Conservation (phyloP, 2,113 vertebrate genomes). For the Callipepla californica region DNA sequence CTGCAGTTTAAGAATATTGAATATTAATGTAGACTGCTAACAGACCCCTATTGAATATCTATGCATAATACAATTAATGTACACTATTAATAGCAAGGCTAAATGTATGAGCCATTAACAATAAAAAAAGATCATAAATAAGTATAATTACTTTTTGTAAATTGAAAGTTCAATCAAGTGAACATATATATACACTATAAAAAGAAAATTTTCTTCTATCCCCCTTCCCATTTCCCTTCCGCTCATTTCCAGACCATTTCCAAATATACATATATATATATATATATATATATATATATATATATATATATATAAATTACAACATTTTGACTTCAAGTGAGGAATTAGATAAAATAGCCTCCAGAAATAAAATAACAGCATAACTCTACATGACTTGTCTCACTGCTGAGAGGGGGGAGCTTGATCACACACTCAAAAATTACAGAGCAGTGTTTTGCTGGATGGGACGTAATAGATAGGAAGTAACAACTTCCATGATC, state of each 20-base stretch:
- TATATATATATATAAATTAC: neutral
- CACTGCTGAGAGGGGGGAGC: neutral
- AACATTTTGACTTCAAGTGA: neutral
- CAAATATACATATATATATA: no score
- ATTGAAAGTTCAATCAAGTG: neutral
- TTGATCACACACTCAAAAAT: neutral
- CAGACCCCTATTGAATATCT: neutral
- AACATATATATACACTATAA: neutral
- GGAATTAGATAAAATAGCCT: neutral
- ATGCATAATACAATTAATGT: neutral
- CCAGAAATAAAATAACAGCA: neutral
- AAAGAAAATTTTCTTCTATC: neutral
- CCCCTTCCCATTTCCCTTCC: no score
- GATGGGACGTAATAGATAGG: neutral
- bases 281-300: no score
- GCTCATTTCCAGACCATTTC: neutral
- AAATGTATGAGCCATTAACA: neutral
- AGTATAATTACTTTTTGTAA: no score
- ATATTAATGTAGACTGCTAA: neutral
- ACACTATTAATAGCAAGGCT: neutral
- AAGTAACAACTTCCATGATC: neutral
- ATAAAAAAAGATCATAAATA: neutral
- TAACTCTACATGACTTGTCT: neutral
- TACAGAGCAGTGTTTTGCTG: neutral
- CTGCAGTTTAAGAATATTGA: neutral